Evolutionary conservation across 2,888 invertebrate species (phyloP).

Genomic region (Lasioglossum zephyrum): DNA sequence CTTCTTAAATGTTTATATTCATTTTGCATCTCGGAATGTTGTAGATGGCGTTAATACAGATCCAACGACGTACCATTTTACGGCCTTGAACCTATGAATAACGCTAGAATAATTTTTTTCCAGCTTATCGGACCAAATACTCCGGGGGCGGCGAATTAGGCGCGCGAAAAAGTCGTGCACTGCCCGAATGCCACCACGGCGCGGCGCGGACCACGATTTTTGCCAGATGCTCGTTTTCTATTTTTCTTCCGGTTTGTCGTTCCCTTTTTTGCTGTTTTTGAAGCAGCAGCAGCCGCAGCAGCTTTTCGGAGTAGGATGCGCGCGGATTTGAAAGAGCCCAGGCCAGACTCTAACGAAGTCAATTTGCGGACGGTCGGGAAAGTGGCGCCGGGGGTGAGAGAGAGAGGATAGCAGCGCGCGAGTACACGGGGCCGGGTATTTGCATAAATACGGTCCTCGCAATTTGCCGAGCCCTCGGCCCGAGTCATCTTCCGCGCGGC

Average conservation of each 20-base stretch:
- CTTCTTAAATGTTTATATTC: not conserved
- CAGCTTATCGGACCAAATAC: not conserved
- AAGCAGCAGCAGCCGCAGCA: not conserved
- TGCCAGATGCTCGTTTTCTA: not conserved
- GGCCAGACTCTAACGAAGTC: constrained; percentile 45
- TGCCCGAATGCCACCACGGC: not conserved
- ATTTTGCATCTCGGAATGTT: not conserved
- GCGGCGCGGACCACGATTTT: not conserved
- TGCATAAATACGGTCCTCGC: constrained; percentile 69
- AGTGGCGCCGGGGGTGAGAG: constrained; percentile 33
- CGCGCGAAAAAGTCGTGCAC: not conserved
- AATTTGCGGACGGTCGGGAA: constrained; percentile 43
- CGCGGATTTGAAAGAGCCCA: not conserved
- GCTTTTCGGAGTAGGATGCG: not conserved
- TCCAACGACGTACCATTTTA: not conserved
- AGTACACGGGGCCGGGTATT: constrained; percentile 49
- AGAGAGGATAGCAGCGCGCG: constrained; percentile 28
- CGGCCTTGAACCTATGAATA: not conserved
- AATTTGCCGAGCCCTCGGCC: constrained; percentile 46
- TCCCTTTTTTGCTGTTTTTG: constrained; percentile 5
- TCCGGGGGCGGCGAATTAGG: constrained; percentile 2
- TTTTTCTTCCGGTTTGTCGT: not conserved
- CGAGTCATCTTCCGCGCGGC: constrained; percentile 39
- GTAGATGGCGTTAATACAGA: not conserved
- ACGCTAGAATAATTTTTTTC: not conserved